Base-by-base conservation (phyloP, 35 echinoderm and acorn worm species). In the Eucidaris tribuloides region DNA sequence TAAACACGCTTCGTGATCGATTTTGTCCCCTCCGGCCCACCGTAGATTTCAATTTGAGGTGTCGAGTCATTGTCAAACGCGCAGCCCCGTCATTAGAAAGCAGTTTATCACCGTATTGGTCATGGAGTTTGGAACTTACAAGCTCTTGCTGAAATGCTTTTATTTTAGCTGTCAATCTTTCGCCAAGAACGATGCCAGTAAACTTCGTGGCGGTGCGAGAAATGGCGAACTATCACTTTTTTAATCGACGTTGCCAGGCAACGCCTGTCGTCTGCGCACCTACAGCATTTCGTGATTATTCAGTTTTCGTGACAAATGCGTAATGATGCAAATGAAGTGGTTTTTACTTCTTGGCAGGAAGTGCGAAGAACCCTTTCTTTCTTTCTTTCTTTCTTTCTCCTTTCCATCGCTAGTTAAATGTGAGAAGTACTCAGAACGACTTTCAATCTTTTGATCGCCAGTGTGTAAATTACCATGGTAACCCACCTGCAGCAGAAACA, bases 1-100 rank as follows among this genome's bases (percentile, higher is more conserved):
- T 74, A 40, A 25, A 40, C 68, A 74, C 68, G 68, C 68, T 74
- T 44, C 22, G 61, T 40, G 40, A 74, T 74, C 68, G 68, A 74
- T 74, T 74, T 74, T 74, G 68, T 74, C 68, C 68, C 68, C 68
- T 74, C 24, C 38, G 68, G 68, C 35, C 68, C 68, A 74, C 68
- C 68, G 44, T 74, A 74, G 35, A 74, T 74, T 74, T 74, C 68
- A 74, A 74, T 74, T 74, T 33, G 37, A 74, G 68, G 68, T 74
- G 68, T 74, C 68, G 68, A 22, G 68, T 74, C 34, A 40, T 74
- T 74, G 68, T 74, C 68, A 74, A 36, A 25, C 65, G 68, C 36
- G 68, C 68, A 40, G 68, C 37, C 11, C 41, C 20, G 44, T 74
- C 68, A 74, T 74, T 74, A 74, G 68, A 74, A 40, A 74, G 22